These are phyloP conservation scores for Falco berigora DNA, from an alignment of 2,797 vertebrate genomes.

Conservation along the genomic window DNA sequence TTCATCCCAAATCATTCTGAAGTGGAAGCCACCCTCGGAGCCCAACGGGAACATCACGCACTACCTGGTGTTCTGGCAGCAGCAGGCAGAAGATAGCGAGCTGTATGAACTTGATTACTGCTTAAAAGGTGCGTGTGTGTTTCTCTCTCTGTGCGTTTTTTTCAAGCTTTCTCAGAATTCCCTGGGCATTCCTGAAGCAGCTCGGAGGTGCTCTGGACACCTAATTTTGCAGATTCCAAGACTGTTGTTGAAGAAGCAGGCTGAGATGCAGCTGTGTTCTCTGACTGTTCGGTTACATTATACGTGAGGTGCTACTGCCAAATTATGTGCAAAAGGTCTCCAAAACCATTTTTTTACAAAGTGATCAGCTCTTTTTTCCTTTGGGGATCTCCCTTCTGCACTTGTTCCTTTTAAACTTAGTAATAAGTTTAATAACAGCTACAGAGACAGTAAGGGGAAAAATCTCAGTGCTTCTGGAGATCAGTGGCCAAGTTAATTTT, in stretches of 20 bases:
- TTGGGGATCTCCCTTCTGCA: neutral
- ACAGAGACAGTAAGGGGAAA: neutral
- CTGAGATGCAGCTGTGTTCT: neutral
- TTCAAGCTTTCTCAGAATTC: neutral
- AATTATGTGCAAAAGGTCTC: neutral
- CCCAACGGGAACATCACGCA: constrained; percentile 97
- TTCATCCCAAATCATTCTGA: constrained; percentile 92
- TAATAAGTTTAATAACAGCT: neutral
- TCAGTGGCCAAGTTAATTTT: neutral
- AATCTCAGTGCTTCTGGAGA: neutral
- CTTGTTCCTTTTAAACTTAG: neutral
- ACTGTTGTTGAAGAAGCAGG: neutral
- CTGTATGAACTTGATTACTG: constrained; percentile 93
- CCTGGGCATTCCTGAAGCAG: neutral
- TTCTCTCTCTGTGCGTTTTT: neutral
- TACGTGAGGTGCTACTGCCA: neutral
- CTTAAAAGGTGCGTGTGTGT: constrained; percentile 81
- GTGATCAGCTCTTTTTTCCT: neutral
- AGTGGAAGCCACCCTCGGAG: constrained; percentile 92
- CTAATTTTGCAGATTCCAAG: neutral
- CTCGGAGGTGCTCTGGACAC: neutral
- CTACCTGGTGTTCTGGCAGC: constrained; percentile 89
- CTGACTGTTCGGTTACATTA: neutral
- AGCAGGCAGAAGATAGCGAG: constrained; percentile 87
- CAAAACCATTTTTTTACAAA: neutral